A percentile compares a stretch with the other conserved stretches of the same genome.
Evolutionary conservation across 2,113 vertebrate genomes (phyloP).

Genomic region (Sylvietta virens): DNA sequence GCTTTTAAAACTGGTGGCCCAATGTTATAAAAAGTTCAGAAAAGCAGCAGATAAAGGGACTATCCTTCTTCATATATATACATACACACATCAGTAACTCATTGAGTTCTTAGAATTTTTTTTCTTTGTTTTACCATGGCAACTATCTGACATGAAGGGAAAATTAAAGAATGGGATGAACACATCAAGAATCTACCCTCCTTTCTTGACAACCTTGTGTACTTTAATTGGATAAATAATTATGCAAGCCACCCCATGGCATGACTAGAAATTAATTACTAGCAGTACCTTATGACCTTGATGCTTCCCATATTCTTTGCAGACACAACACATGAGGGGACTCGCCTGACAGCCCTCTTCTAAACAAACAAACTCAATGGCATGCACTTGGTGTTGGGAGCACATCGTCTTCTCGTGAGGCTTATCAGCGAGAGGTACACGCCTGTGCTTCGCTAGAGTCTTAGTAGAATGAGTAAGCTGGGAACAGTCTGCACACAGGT

Average conservation of each 20-base stretch:
- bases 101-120: not conserved
- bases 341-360: constrained; percentile 91
- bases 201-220: not conserved
- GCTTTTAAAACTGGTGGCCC: not conserved
- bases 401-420: constrained; percentile 98
- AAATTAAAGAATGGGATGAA: not conserved
- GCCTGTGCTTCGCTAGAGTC: constrained; percentile 93
- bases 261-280: not conserved
- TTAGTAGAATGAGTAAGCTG: constrained; percentile 96
- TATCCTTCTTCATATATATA: not conserved
- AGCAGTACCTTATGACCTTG: constrained; percentile 93
- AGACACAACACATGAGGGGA: constrained; percentile 98
- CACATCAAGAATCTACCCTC: not conserved
- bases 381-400: constrained; percentile 95
- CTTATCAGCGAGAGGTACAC: constrained; percentile 95
- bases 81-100: not conserved
- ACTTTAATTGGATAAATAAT: not conserved
- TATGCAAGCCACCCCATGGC: not conserved
- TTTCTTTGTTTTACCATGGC: not conserved
- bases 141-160: not conserved
- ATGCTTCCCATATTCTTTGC: constrained; percentile 98
- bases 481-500: constrained; percentile 93
- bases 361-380: constrained; percentile 97
- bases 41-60: not conserved
- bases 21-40: not conserved